These are phyloP conservation scores for Mycetomoellerius zeteki DNA, from an alignment of 1,140 invertebrate species.

Conservation along the genomic window DNA sequence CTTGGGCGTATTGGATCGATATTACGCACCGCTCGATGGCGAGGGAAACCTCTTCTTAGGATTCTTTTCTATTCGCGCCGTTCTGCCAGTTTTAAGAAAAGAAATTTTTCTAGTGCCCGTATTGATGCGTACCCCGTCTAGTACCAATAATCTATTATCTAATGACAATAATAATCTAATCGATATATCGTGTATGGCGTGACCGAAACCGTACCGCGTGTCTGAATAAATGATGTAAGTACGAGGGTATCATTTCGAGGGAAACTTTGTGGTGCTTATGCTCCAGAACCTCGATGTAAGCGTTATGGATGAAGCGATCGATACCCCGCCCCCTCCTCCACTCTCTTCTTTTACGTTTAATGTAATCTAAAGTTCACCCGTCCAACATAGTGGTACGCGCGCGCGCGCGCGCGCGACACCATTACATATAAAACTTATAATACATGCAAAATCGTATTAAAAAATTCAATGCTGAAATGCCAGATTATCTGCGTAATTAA, in stretches of 20 bases:
- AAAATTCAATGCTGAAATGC: neutral
- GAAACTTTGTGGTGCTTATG: conserved; percentile 51
- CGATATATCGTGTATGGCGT: conserved; percentile 36
- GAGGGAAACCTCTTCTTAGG: neutral
- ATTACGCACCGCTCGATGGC: neutral
- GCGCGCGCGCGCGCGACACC: conserved; percentile 7
- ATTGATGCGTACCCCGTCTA: neutral
- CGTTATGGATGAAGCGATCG: conserved; percentile 57
- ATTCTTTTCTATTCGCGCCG: no score
- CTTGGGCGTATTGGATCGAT: conserved; percentile 23
- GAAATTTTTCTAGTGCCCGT: neutral
- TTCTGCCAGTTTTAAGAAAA: neutral
- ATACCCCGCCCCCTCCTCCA: neutral
- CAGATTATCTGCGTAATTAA: neutral
- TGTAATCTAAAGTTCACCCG: conserved; percentile 43
- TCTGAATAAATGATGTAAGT: conserved; percentile 48
- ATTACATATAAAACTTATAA: neutral
- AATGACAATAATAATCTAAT: conserved; percentile 42
- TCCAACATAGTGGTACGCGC: neutral
- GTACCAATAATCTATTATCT: conserved; percentile 17
- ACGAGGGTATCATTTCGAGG: conserved; percentile 41
- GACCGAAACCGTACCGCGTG: conserved; percentile 43
- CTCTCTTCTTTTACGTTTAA: conserved; percentile 26
- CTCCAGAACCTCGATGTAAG: conserved; percentile 38
- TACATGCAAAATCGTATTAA: conserved; percentile 1